Evolutionary conservation across 1,140 invertebrate species (phyloP).

Genomic region (Drosophila bifasciata): DNA sequence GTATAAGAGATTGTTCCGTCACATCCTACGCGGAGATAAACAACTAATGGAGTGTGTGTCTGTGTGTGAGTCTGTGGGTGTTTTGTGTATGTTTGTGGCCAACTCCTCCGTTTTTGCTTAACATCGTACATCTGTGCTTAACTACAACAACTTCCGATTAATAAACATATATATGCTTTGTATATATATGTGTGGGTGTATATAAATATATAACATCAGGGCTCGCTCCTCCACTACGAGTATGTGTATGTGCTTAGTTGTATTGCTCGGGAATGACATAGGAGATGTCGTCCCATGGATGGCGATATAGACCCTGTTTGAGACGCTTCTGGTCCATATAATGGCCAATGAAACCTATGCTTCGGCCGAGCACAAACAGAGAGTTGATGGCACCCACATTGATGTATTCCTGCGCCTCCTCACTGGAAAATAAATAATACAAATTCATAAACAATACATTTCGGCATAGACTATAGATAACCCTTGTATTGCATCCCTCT

Average conservation of each 20-base stretch:
- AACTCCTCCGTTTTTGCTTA: constrained; percentile 53
- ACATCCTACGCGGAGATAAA: constrained; percentile 24
- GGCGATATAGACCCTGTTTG: constrained; percentile 99
- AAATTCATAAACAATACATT: neutral
- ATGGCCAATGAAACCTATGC: constrained; percentile 99
- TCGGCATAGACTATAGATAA: neutral
- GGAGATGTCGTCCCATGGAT: constrained; percentile 99
- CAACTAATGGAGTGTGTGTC: constrained; percentile 63
- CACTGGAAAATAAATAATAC: constrained; percentile 85
- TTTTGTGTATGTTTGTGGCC: constrained; percentile 18
- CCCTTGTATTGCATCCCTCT: constrained; percentile 22
- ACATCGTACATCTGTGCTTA: constrained; percentile 73
- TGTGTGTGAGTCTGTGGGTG: constrained; percentile 9
- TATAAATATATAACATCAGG: constrained; percentile 57
- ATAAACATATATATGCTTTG: constrained; percentile 60
- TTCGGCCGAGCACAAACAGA: constrained; percentile 98
- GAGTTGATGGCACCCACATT: constrained; percentile 99
- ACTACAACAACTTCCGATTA: constrained; percentile 79
- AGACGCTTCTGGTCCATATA: constrained; percentile 99
- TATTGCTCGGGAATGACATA: constrained; percentile 91
- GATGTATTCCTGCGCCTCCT: constrained; percentile 99
- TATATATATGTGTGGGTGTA: constrained; percentile 26
- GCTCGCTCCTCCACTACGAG: constrained; percentile 3
- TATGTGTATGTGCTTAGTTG: constrained; percentile 57
- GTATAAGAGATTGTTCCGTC: constrained; percentile 8